Evolutionary conservation across 2,113 vertebrate species (phyloP), one percentile per base, ranked within the genome.

Genomic region (Sula dactylatra): DNA sequence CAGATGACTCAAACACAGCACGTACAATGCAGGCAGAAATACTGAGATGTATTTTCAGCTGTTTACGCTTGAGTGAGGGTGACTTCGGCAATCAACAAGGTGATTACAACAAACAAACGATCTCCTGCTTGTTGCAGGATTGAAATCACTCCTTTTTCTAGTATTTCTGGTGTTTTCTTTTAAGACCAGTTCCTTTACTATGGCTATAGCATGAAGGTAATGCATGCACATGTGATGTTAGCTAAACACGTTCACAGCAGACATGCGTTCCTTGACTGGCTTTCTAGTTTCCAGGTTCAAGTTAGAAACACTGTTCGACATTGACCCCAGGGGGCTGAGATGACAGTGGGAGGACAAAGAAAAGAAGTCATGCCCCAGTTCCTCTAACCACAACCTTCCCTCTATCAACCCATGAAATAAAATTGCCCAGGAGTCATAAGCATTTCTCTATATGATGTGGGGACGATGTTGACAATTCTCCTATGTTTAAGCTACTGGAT

Each of bases 301-400:
- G 44, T 92, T 69, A 90, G 86, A 87, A 89, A 34, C 2, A 2
- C 32, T 58, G 38, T 74, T 92, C 45, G n/a, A 44, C 34, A 19
- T 26, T 83, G 77, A 89, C 72, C 69, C n/a, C 54, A 69, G 38
- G 59, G 77, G n/a, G 16, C n/a, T 87, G 47, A 71, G 47, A 72
- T 65, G 91, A n/a, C 56, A 77, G 73, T 31, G 42, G 29, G 62
- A 91, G 74, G 85, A 92, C 73, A 95, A 94, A 94, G 58, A 27
- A 77, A 67, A 76, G 32, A 95, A 91, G 29, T 66, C 73, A 88
- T 70, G 93, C 84, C 78, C 95, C 45, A 94, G 62, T 97, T 96
- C 54, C 70, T 91, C 70, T 62, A 54, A 38, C 38, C 3, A 1
- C 58, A 82, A n/a, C 49, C 29, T 86, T 86, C 22, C 49, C 31